These are phyloP conservation scores for Heliconius hewitsoni DNA, from an alignment of 1,140 invertebrate genomes.

Conservation along the genomic window DNA sequence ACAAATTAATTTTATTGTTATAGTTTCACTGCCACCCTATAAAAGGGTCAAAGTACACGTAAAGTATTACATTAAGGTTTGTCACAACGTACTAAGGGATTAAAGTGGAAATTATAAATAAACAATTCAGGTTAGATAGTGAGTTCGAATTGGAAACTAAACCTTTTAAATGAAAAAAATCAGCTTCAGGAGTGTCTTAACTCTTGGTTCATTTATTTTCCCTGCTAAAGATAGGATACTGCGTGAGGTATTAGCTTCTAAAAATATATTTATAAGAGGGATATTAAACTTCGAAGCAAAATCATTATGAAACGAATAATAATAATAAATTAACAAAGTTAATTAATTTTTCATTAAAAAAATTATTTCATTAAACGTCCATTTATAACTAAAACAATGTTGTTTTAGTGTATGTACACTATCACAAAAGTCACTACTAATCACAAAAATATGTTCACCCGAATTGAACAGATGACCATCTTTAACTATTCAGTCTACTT, in stretches of 20 bases:
- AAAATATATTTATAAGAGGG: too few species aligned
- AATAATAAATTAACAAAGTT: too few species aligned
- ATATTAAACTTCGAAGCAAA: too few species aligned
- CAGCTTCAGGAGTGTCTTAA: too few species aligned
- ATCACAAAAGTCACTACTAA: background rate
- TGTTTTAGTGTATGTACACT: too few species aligned
- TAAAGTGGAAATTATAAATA: slow-evolving; percentile 25
- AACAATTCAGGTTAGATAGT: background rate
- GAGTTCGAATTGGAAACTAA: background rate
- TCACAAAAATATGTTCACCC: background rate
- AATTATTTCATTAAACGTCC: too few species aligned
- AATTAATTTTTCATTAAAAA: too few species aligned
- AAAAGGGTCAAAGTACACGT: slow-evolving; percentile 3
- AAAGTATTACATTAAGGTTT: slow-evolving; percentile 11
- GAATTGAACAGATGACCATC: background rate
- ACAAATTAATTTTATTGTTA: background rate
- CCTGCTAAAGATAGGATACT: too few species aligned
- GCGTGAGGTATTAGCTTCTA: too few species aligned
- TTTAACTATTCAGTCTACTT: slow-evolving; percentile 2
- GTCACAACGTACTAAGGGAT: slow-evolving; percentile 37
- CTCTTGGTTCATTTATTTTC: too few species aligned
- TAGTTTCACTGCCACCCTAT: background rate
- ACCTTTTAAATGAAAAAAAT: background rate
- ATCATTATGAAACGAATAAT: too few species aligned
- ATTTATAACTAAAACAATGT: too few species aligned